phyloP scores from a whole-genome alignment of 2,888 invertebrate genomes.

The Amphiduros pacificus region DNA sequence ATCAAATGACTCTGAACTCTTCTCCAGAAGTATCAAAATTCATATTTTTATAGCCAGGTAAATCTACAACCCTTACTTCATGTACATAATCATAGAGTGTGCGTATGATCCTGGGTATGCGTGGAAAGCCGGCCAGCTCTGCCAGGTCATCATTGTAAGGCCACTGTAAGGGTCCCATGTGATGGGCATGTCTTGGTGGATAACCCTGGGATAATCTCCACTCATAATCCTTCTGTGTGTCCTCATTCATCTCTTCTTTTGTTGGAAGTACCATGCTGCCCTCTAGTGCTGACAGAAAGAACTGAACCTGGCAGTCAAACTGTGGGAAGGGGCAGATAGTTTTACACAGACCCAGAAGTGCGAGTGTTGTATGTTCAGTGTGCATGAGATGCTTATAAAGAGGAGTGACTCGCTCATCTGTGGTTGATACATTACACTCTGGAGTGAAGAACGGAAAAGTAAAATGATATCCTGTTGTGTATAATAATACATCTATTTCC shows the following conservation, averaged over 20 bases:
- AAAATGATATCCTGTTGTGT: conserved; percentile 77
- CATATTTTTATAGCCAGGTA: no score
- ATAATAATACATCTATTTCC: conserved; percentile 69
- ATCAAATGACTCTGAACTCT: no score
- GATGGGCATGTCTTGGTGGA: conserved; percentile 76
- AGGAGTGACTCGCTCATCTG: conserved; percentile 78
- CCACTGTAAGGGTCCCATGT: conserved; percentile 77
- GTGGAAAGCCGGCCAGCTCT: conserved; percentile 66
- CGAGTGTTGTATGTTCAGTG: conserved; percentile 77
- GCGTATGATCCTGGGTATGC: conserved; percentile 72
- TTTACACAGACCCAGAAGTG: conserved; percentile 80
- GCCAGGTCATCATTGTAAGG: conserved; percentile 74
- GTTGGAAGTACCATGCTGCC: conserved; percentile 69
- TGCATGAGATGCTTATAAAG: conserved; percentile 86
- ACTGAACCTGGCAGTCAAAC: conserved; percentile 73
- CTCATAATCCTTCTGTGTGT: conserved; percentile 67
- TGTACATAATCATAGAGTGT: no score
- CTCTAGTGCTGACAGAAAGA: conserved; percentile 67
- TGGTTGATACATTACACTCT: conserved; percentile 72
- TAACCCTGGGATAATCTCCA: conserved; percentile 67
- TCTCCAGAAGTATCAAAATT: no score
- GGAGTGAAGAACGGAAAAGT: conserved; percentile 75
- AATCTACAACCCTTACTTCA: no score
- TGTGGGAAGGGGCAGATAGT: conserved; percentile 82
- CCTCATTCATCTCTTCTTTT: conserved; percentile 71